A percentile compares a stretch with the other conserved stretches of the same genome.
Conservation (phyloP, 2,113 vertebrate species). For the Protobothrops flavoviridis region DNA sequence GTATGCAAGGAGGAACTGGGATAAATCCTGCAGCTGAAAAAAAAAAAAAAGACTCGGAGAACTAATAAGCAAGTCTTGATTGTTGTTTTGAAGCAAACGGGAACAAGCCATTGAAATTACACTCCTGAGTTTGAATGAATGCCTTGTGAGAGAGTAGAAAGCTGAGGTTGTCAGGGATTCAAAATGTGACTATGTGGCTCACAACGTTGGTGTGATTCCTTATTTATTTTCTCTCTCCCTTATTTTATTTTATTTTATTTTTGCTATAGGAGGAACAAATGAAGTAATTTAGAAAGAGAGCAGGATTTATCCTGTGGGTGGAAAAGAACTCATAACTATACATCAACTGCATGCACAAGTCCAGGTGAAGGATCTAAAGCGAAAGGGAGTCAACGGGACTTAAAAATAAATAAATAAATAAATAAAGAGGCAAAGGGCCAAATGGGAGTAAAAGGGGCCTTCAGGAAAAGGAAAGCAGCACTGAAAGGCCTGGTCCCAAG, state of each 20-base stretch:
- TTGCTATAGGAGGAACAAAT: constrained; percentile 14
- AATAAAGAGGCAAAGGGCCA: background rate
- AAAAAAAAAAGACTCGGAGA: background rate
- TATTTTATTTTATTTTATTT: background rate
- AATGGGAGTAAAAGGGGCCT: background rate
- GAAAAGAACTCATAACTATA: too few species aligned
- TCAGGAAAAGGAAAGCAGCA: background rate
- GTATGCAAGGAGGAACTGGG: background rate
- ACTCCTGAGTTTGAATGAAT: background rate
- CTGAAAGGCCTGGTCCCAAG: background rate
- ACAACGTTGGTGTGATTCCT: background rate
- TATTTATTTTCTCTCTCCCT: background rate
- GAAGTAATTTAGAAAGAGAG: background rate
- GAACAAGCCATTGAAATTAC: background rate
- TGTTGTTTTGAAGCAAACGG: constrained; percentile 7
- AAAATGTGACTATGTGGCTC: background rate
- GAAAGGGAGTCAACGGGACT: background rate
- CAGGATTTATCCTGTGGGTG: background rate
- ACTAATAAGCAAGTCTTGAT: background rate
- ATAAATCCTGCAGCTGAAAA: background rate
- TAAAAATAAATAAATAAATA: too few species aligned
- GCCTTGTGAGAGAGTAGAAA: background rate
- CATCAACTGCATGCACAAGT: background rate
- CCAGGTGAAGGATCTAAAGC: background rate
- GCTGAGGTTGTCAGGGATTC: background rate